These are phyloP conservation scores for Tachystola acroxantha DNA, from an alignment of 2,888 invertebrate species.

Conservation along the genomic window DNA sequence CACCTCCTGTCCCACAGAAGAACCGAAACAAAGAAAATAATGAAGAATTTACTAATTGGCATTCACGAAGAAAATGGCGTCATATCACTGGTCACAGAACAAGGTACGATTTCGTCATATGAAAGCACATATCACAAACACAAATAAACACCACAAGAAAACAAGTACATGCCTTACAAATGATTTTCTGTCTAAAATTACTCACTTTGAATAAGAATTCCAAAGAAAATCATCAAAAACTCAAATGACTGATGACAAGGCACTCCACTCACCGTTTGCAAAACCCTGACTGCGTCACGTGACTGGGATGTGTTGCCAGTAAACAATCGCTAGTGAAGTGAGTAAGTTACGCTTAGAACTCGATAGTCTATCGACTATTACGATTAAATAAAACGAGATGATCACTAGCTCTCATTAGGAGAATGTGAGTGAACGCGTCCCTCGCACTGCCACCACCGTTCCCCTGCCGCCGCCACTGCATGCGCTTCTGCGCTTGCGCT, in stretches of 20 bases:
- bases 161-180: slow-evolving; percentile 45
- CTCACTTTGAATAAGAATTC: slow-evolving; percentile 77
- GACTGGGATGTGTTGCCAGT: slow-evolving; percentile 36
- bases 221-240: slow-evolving; percentile 78
- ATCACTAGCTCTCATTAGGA: too few relatives aligned
- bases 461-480: too few relatives aligned
- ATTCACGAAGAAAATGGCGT: slow-evolving; percentile 79
- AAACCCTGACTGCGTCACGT: slow-evolving; percentile 66
- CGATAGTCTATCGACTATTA: too few relatives aligned
- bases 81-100: slow-evolving; percentile 77
- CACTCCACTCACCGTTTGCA: slow-evolving; percentile 79
- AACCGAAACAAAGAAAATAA: slow-evolving; percentile 58
- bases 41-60: slow-evolving; percentile 73
- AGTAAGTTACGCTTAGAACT: too few relatives aligned
- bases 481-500: too few relatives aligned
- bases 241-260: slow-evolving; percentile 77
- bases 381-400: too few relatives aligned
- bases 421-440: too few relatives aligned
- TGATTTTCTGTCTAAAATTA: slow-evolving; percentile 55
- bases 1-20: slow-evolving; percentile 19
- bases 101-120: slow-evolving; percentile 75
- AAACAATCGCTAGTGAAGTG: neutral
- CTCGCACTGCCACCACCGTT: too few relatives aligned
- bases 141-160: slow-evolving; percentile 47
- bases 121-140: slow-evolving; percentile 54